Evolutionary conservation across 2,113 vertebrate species (phyloP).

Genomic region (Antechinus stuartii): DNA sequence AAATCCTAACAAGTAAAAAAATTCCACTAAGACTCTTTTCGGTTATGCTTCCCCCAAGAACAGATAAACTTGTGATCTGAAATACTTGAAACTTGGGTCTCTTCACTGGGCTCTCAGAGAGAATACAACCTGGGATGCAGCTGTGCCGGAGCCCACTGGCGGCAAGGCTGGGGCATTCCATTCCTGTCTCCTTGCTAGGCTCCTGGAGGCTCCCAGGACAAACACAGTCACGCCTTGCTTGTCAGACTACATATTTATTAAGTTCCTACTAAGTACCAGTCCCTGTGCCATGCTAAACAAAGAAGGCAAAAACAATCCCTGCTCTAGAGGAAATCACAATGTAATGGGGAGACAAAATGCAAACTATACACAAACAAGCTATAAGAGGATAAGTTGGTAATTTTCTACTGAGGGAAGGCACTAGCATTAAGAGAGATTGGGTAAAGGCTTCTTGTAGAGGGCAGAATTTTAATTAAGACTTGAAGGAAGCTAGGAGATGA

Average conservation of each 20-base stretch:
- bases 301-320: neutral
- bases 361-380: neutral
- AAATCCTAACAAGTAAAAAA: neutral
- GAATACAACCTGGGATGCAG: neutral
- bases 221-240: neutral
- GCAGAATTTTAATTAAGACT: neutral
- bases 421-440: neutral
- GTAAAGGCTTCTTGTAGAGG: neutral
- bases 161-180: neutral
- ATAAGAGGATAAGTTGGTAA: neutral
- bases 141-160: neutral
- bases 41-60: neutral
- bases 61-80: accelerated
- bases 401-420: neutral
- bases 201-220: neutral
- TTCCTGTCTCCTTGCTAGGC: neutral
- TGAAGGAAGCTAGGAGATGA: neutral
- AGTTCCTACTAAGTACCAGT: neutral
- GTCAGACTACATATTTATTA: neutral
- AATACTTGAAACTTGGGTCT: neutral
- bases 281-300: neutral
- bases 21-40: neutral
- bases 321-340: neutral
- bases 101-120: neutral
- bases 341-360: neutral